Evolutionary conservation across 2,113 vertebrate species (phyloP), one percentile per base, ranked within the genome.

Genomic region (Dasyprocta punctata): DNA sequence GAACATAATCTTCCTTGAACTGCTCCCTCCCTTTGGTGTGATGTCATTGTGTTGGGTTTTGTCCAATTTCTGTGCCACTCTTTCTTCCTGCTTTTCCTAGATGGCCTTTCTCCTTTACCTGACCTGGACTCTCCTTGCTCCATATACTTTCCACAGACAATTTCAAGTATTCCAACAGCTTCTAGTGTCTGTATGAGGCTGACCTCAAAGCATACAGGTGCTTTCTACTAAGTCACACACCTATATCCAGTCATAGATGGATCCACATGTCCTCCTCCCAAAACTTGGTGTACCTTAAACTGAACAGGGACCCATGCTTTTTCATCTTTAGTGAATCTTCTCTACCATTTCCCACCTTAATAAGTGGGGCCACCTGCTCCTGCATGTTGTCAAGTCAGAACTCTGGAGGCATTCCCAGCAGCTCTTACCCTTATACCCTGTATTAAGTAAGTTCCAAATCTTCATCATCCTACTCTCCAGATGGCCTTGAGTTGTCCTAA

Each of bases 351-450:
- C 12, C 1, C 24, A 52, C 36, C 56, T 47, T 69, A 41, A 24
- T 47, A 28, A 85, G 8, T 4, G 30, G 36, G 33, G 33, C 14
- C 41, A 60, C 16, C 30, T 83, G 28, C 7, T 13, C 6, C 13
- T 67, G 14, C 3, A 0, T 41, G 28, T 24, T 78, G 16, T 67
- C 26, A 16, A 2, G 44, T 88, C 9, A 28, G 52, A n/a, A 54
- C 11, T n/a, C 14, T 16, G 41, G 78, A n/a, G 26, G 47, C 24
- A 2, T 44, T 28, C 52, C 38, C 28, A 58, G 24, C 4, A 1
- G 5, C 0, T 9, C 52, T 33, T 47, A 6, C 1, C 11, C 16
- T 33, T 8, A 0, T 28, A 41, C 20, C 12, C 49, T 20, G 4
- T 3, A 20, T 26, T 24, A 33, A n/a, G 36, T 14, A 24, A 14